Percentiles rank a stretch among this genome's conserved stretches.
phyloP scores from a whole-genome alignment of 2,113 vertebrate genomes.

The Camarhynchus parvulus region DNA sequence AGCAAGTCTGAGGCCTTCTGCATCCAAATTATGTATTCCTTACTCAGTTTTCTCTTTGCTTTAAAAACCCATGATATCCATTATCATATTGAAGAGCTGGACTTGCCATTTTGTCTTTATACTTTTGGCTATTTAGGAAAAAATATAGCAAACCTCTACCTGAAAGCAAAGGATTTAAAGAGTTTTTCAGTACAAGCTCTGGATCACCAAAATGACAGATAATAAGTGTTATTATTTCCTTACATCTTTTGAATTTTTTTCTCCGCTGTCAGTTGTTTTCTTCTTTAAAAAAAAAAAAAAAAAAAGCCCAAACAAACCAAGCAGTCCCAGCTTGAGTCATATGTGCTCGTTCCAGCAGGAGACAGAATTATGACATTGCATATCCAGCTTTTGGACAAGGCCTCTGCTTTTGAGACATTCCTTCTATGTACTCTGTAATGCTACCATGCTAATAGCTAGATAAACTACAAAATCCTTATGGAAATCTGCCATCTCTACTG shows the following conservation, averaged over 20 bases:
- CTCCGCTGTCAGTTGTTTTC: not conserved
- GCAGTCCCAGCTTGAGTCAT: not conserved
- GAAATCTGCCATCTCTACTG: not conserved
- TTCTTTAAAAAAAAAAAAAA: not conserved
- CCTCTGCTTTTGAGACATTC: not conserved
- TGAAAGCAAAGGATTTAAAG: not conserved
- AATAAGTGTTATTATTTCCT: not conserved
- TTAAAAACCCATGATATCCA: not conserved
- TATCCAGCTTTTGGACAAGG: not conserved
- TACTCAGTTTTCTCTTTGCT: not conserved
- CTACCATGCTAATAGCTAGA: not conserved
- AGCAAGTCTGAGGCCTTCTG: not conserved
- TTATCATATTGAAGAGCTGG: not conserved
- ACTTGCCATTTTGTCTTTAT: not conserved
- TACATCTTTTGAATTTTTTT: not conserved
- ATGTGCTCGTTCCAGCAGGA: not conserved
- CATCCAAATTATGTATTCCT: not conserved
- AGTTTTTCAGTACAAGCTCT: not conserved
- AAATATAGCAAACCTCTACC: not conserved
- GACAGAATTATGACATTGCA: not conserved
- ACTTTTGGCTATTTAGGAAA: not conserved
- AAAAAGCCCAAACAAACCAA: not conserved
- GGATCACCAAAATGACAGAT: not conserved
- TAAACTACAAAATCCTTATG: not conserved
- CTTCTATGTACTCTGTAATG: not conserved